These are phyloP conservation scores for Macrobrachium rosenbergii DNA, from an alignment of 1,140 invertebrate species.

Conservation along the genomic window DNA sequence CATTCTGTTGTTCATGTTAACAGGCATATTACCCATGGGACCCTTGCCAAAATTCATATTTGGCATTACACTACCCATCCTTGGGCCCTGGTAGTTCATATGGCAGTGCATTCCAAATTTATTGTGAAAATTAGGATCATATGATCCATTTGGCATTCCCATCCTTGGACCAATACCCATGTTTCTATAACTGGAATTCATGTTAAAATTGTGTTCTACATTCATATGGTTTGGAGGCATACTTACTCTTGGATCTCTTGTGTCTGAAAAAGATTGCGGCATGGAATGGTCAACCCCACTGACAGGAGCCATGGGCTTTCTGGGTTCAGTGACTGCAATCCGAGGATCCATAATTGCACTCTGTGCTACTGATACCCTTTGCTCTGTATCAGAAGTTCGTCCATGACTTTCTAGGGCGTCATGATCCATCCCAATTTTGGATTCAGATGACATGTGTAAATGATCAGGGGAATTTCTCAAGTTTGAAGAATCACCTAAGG, in stretches of 20 bases:
- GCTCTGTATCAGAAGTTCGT: too few species aligned
- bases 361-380: too few species aligned
- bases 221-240: too few species aligned
- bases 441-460: too few species aligned
- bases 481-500: not conserved
- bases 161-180: not conserved
- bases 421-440: too few species aligned
- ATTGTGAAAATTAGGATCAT: not conserved
- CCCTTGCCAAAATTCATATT: constrained; percentile 16
- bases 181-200: not conserved
- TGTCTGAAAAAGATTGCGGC: too few species aligned
- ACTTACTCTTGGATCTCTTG: too few species aligned
- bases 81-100: constrained; percentile 16
- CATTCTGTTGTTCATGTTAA: not conserved
- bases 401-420: too few species aligned
- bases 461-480: not conserved
- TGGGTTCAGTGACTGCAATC: not conserved
- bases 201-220: too few species aligned
- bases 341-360: too few species aligned
- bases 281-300: too few species aligned
- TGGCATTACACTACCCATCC: not conserved
- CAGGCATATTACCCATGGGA: not conserved
- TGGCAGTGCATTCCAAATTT: not conserved
- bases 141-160: not conserved
- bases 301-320: not conserved